Evolutionary conservation across 2,113 vertebrate species (phyloP).

Genomic region (Lonchura striata): DNA sequence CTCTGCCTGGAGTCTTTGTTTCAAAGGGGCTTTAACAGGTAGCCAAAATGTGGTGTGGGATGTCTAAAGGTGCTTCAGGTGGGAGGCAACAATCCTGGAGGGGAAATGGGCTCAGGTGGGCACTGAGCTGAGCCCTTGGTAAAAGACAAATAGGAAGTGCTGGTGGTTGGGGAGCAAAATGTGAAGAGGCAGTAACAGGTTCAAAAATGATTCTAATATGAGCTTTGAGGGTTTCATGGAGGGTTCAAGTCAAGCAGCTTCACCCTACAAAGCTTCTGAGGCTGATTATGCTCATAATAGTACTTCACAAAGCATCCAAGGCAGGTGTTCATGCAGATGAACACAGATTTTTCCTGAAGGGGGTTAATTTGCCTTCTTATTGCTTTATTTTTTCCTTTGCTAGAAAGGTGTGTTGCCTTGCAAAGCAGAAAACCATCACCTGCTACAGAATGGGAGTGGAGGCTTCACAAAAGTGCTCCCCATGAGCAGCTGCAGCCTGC

Average conservation of each 20-base stretch:
- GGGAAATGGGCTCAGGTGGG: not conserved
- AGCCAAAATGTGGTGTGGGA: not conserved
- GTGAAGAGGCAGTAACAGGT: not conserved
- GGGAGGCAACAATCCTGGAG: not conserved
- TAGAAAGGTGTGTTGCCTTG: not conserved
- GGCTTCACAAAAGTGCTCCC: not conserved
- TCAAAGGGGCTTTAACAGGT: not conserved
- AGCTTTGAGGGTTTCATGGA: not conserved
- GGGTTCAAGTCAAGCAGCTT: not conserved
- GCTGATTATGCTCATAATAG: not conserved
- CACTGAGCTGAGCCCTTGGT: not conserved
- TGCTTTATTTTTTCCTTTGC: not conserved
- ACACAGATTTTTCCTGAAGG: not conserved
- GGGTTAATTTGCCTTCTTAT: not conserved
- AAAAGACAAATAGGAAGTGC: not conserved
- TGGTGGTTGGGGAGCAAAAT: not conserved
- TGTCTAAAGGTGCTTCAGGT: not conserved
- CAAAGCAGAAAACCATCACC: not conserved
- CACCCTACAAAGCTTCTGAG: not conserved
- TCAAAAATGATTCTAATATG: not conserved
- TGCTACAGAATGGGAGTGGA: not conserved
- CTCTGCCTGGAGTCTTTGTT: not conserved
- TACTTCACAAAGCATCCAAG: not conserved
- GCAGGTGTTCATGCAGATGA: slow-evolving; percentile 20
- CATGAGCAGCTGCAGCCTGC: not conserved